Evolutionary conservation across 2,888 invertebrate genomes (phyloP).

Genomic region (Azorinus chamasolen): DNA sequence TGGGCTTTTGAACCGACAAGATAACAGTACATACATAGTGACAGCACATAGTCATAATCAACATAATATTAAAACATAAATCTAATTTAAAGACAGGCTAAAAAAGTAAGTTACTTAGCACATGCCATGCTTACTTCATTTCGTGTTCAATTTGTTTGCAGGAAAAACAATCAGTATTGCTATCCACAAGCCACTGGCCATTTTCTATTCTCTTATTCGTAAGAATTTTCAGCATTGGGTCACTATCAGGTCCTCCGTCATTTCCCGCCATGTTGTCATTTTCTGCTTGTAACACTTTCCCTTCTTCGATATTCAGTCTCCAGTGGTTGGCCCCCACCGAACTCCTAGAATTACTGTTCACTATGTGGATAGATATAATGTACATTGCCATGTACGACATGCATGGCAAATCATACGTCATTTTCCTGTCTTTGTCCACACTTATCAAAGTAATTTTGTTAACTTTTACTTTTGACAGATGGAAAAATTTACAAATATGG

Average conservation of each 20-base stretch:
- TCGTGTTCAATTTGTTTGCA: constrained; percentile 30
- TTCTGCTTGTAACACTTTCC: constrained; percentile 87
- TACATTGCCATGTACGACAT: constrained; percentile 90
- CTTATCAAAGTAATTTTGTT: background rate
- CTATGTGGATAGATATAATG: constrained; percentile 91
- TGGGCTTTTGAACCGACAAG: no score
- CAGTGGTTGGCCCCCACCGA: constrained; percentile 94
- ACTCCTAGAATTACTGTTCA: constrained; percentile 93
- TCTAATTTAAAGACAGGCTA: no score
- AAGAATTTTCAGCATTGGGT: constrained; percentile 79
- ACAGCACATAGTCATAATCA: no score
- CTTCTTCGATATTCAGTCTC: constrained; percentile 92
- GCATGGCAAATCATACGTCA: constrained; percentile 83
- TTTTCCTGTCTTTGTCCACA: constrained; percentile 41
- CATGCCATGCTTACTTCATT: no score
- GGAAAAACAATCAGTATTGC: constrained; percentile 34
- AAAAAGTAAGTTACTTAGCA: no score
- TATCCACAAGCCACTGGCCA: constrained; percentile 72
- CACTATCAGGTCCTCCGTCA: constrained; percentile 55
- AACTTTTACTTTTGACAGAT: constrained; percentile 51
- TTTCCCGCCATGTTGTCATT: constrained; percentile 64
- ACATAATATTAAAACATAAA: no score
- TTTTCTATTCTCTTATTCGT: constrained; percentile 77
- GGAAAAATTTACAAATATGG: constrained; percentile 42
- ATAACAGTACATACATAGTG: no score